Conservation (phyloP, 30 jellyfish, hydroid and myxozoan genomes). For the Chironex yamaguchii region DNA sequence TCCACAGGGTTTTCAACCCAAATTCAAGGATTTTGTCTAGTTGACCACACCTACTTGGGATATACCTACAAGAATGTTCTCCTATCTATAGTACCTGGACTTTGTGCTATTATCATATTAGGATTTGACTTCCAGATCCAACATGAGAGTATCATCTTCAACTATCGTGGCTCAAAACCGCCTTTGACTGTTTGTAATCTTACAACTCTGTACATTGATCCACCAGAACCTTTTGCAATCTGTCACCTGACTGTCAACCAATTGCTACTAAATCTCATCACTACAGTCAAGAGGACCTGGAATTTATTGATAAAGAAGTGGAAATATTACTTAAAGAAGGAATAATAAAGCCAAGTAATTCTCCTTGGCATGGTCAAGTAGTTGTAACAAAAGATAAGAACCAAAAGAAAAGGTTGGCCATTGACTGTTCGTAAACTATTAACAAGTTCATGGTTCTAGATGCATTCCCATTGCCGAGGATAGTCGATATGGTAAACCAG, state of each 20-base stretch:
- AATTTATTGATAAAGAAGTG: slow-evolving; percentile 63
- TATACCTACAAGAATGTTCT: neutral
- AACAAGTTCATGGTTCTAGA: slow-evolving; percentile 61
- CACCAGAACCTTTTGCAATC: slow-evolving; percentile 26
- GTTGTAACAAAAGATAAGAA: slow-evolving; percentile 34
- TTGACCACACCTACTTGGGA: neutral
- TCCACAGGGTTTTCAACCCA: slow-evolving; percentile 3
- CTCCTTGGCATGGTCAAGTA: slow-evolving; percentile 76
- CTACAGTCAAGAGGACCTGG: slow-evolving; percentile 29
- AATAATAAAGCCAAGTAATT: slow-evolving; percentile 57
- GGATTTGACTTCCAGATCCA: slow-evolving; percentile 65
- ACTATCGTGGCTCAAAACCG: slow-evolving; percentile 44
- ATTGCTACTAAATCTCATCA: slow-evolving; percentile 26
- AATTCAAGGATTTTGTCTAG: neutral
- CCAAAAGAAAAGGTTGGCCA: slow-evolving; percentile 43
- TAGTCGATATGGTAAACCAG: slow-evolving; percentile 32
- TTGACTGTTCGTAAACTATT: slow-evolving; percentile 68
- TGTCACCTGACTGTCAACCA: slow-evolving; percentile 53
- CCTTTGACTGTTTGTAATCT: slow-evolving; percentile 8
- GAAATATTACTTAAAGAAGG: slow-evolving; percentile 27
- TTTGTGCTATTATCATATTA: neutral
- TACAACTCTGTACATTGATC: slow-evolving; percentile 15
- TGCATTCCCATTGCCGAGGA: slow-evolving; percentile 75
- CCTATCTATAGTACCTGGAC: neutral
- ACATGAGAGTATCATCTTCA: slow-evolving; percentile 36